Base-by-base conservation (phyloP, 2,888 invertebrate species). In the Trichacis sp. region DNA sequence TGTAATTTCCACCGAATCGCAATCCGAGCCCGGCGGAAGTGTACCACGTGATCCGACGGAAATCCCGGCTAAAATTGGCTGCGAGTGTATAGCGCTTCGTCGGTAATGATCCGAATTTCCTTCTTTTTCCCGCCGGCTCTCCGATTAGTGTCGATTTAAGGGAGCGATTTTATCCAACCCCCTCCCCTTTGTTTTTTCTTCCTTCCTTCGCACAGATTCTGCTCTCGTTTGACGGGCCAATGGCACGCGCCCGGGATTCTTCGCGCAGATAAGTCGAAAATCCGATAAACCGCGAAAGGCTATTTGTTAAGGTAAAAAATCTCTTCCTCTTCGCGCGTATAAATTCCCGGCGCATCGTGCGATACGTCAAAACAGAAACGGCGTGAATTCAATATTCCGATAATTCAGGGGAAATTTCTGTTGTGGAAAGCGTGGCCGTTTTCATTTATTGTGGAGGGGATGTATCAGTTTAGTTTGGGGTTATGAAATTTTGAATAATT, bases 311-410 rank as follows among this genome's bases (percentile, higher is more conserved):
- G 73, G 73, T 77, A 79, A 83, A 82, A 82, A 82, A 80, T 81
- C 72, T 73, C 74, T 82, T 82, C 80, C 82, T 75, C 73, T 58
- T 57, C 62, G 57, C 64, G 52, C 59, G 66, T 56, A 61, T 69
- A 69, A 71, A 72, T 65, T 63, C 63, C 59, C 55, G 71, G 61
- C 70, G 73, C 73, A 76, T 79, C 76, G 59, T 64, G 68, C 74
- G 73, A 75, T 77, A 76, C 76, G 79, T 81, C 80, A 80, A 82
- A 81, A 80, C 77, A 76, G 80, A 79, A 83, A 80, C 75, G 80
- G 81, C 80, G 80, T 81, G 80, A 83, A 83, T 83, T 82, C 83
- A 82, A 83, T 84, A 83, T 82, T 79, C 80, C 80, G 78, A 75
- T n/a, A n/a, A n/a, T 68, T 73, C 70, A 51, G 17, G 77, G 73